Base-by-base conservation (phyloP, 2,113 vertebrate species). In the Microcebus ravelobensis region DNA sequence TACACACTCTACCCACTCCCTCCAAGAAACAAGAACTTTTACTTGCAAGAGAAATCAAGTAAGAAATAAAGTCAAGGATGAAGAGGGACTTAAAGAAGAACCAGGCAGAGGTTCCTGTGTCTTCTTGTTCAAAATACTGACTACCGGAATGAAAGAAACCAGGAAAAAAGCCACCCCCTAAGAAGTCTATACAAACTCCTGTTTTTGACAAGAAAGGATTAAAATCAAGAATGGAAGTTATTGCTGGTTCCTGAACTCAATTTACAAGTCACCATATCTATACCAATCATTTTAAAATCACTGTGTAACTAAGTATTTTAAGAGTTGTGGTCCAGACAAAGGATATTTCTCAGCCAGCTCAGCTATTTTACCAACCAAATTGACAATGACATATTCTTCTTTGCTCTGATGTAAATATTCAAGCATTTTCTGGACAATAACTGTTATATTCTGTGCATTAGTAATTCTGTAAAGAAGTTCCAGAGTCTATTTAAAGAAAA, bases 301-400 rank as follows among this genome's bases (percentile, higher is more conserved):
- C 12, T 57, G 13, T 57, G 13, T 90, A 93, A 88, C n/a, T 45
- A 68, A 65, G 39, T 36, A 91, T 82, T 83, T 81, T 63, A 57
- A 63, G 29, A 96, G 29, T 87, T 65, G 42, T 10, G 21, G 39
- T 63, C 25, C 85, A 96, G 82, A 50, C 90, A 98, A 99, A 99
- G 99, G 99, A 99, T 99, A 99, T 99, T 99, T 99, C 97, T 99
- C 99, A 91, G 99, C 99, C 96, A 99, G 98, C 91, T 99, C 99
- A 81, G 99, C 99, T 97, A 99, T 99, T 98, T 99, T 99, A 48
- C 99, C 99, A 97, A 98, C 99, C 91, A 99, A 98, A 97, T 98
- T 99, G 79, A 99, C 98, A 45, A 99, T 98, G n/a, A 99, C 98
- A 97, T 99, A 99, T 94, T 99, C 99, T 57, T 99, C 99, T 95